Evolutionary conservation across 1,140 invertebrate species (phyloP), one percentile per base, ranked within the genome.

Genomic region (Mycetomoellerius zeteki): DNA sequence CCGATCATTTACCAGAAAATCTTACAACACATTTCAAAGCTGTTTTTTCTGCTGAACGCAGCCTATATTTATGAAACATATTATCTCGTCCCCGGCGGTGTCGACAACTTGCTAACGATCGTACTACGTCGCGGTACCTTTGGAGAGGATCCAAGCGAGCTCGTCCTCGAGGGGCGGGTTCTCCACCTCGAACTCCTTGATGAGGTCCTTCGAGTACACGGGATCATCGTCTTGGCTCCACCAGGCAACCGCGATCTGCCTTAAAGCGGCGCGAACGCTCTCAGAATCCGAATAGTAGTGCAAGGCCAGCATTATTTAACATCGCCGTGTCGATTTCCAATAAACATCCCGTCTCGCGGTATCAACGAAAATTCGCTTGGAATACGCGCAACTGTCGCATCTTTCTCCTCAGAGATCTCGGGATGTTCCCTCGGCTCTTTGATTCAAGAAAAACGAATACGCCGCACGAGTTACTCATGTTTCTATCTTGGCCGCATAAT

Each of bases 131-230:
- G 43, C 81, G 92, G 81, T 95, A 98, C 97, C 97, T 98, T 97
- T 96, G 91, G 97, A 96, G 24, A 98, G 95, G 89, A 96, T 95
- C 93, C 97, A 97, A 81, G 96, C 96, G 85, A 98, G 96, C 94
- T 97, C 97, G 90, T 97, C 96, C 93, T 97, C 97, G 96, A 97
- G 97, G 37, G 96, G 96, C 71, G 97, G 97, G 88, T 97, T 97
- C 91, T 97, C 96, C 58, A 97, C 95, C 89, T 98, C 97, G 94
- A 98, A 98, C 94, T 98, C 98, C 95, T 98, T 98, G 95, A 98
- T 98, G 91, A 98, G 96, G 93, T 98, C 97, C 91, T 97, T 96
- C 37, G 97, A 96, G 95, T 98, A 98, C 89, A 97, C 96, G 89
- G 96, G 96, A 93, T 96, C 96, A 75, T 96, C 96, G 93, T 96